Base-by-base conservation (phyloP, 2,797 vertebrate genomes). In the Falco cherrug region DNA sequence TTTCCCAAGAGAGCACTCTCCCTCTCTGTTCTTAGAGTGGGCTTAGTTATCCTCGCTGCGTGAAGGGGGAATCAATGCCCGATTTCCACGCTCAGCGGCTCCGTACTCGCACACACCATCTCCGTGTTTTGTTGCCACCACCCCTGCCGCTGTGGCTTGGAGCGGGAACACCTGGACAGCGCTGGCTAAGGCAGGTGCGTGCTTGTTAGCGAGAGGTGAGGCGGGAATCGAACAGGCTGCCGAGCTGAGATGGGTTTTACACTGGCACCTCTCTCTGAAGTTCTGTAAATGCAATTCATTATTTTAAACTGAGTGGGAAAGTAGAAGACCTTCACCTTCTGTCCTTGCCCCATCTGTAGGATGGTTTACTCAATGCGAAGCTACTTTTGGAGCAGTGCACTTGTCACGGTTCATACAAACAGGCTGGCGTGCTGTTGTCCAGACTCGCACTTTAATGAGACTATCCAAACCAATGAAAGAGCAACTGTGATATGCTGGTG, bases 1-100 rank as follows among this genome's bases (percentile, higher is more conserved):
- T 86, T 96, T 93, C 95, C 95, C 91, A n/a, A 37, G 63, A 74
- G 88, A 89, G 83, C 74, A 60, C 67, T 82, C 83, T 56, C 87
- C 90, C 50, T 87, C 93, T 94, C 84, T 89, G 87, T 93, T 77
- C 76, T 69, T 37, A 80, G 88, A 83, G 94, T 15, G 90, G 85
- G 77, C 84, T 61, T 61, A 68, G 67, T 50, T 89, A 41, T 33
- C 70, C 68, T 67, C 18, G 14, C 50, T 45, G 93, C 51, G 9
- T 18, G 69, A 48, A 33, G 35, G 48, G 59, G 43, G 57, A 16
- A 41, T 45, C 10, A 22, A 1, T 56, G 20, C 6, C 31, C 35
- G 67, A 8, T 94, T 65, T 67, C 92, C 60, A 2, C 8, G 0
- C 74, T 35, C 37, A 17, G 43, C 1, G 3, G 50, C 69, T 81